These are phyloP conservation scores for Sarcophaga variegata DNA, from an alignment of 2,888 invertebrate species.

Conservation along the genomic window DNA sequence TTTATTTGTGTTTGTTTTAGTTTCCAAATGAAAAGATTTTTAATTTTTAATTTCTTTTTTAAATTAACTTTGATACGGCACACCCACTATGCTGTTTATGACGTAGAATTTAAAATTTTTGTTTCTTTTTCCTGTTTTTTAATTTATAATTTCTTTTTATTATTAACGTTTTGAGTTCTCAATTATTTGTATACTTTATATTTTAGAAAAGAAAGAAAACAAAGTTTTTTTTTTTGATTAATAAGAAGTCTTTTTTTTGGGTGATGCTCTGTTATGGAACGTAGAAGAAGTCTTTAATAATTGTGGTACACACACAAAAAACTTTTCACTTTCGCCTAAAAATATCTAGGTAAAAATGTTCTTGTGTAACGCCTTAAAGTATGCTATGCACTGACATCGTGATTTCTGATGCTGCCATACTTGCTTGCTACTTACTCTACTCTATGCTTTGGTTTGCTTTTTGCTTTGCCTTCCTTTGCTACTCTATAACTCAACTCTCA, in stretches of 20 bases:
- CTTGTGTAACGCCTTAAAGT: conserved; percentile 70
- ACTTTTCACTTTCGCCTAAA: conserved; percentile 64
- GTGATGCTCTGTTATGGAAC: too few species aligned
- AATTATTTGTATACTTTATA: not conserved
- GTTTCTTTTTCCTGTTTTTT: not conserved
- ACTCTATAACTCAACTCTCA: conserved; percentile 35
- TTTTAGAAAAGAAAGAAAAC: not conserved
- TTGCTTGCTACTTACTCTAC: conserved; percentile 35
- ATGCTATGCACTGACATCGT: conserved; percentile 64
- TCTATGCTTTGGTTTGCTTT: conserved; percentile 1
- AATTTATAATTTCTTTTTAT: conserved; percentile 2
- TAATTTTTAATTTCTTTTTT: not conserved
- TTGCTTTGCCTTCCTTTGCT: not conserved
- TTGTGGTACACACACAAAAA: conserved; percentile 3
- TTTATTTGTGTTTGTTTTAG: not conserved
- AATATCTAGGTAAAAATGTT: conserved; percentile 62
- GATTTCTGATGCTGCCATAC: conserved; percentile 65
- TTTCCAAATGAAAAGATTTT: not conserved
- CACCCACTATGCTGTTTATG: conserved; percentile 58
- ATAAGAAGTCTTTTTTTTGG: too few species aligned
- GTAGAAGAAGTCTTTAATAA: too few species aligned
- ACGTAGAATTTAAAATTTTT: conserved; percentile 35
- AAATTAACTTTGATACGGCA: conserved; percentile 4
- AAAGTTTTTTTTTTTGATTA: not conserved
- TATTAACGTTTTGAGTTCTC: not conserved